A percentile compares a stretch with the other conserved stretches of the same genome.
Evolutionary conservation across 1,140 invertebrate genomes (phyloP).

Genomic region (Macrosteles quadrilineatus): DNA sequence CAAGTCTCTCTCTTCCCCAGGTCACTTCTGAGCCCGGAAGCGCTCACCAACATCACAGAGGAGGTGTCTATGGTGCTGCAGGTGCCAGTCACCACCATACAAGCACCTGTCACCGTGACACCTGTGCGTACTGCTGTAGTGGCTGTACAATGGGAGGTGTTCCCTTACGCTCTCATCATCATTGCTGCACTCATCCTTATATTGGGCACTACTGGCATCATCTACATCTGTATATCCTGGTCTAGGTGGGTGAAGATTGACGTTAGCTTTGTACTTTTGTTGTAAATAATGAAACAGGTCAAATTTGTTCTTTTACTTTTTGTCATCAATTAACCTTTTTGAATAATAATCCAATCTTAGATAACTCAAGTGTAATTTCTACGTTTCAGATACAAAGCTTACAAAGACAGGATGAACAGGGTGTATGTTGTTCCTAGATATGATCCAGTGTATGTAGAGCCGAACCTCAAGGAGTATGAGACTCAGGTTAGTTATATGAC

Average conservation of each 20-base stretch:
- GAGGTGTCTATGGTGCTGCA: constrained; percentile 64
- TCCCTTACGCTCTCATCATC: constrained; percentile 83
- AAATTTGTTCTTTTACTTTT: no score
- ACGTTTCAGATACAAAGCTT: constrained; percentile 69
- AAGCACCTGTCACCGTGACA: constrained; percentile 59
- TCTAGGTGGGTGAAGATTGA: constrained; percentile 84
- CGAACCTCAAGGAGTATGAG: constrained; percentile 80
- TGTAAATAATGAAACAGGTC: no score
- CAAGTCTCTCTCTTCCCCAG: no score
- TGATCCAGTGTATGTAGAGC: constrained; percentile 76
- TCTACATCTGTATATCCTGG: constrained; percentile 92
- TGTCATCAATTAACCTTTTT: no score
- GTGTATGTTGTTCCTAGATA: constrained; percentile 75
- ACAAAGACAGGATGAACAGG: constrained; percentile 72
- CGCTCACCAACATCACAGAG: constrained; percentile 64
- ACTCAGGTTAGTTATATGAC: constrained; percentile 64
- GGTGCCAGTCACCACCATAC: constrained; percentile 67
- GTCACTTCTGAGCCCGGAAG: constrained; percentile 41
- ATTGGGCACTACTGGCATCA: constrained; percentile 79
- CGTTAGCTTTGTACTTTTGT: no score
- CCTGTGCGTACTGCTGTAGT: constrained; percentile 58
- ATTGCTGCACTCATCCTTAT: constrained; percentile 85
- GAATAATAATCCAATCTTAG: no score
- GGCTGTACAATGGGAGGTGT: constrained; percentile 68
- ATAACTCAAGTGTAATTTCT: no score